Evolutionary conservation across 2,113 vertebrate genomes (phyloP).

Genomic region (Pampusana beccarii): DNA sequence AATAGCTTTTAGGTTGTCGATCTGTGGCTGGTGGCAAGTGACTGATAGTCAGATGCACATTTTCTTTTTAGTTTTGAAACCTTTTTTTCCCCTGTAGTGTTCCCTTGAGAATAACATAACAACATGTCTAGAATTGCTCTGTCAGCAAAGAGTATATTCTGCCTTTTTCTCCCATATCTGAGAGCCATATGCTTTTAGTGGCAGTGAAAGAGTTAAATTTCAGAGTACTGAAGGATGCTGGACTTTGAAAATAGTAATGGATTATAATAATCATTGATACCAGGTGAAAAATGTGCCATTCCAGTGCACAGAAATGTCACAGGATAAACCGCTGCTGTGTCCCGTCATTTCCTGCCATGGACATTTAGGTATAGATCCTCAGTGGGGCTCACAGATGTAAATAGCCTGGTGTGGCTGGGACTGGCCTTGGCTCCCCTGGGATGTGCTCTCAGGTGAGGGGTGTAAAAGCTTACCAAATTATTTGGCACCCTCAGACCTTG

Average conservation of each 20-base stretch:
- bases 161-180: background rate
- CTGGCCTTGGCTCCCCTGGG: background rate
- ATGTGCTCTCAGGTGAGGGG: background rate
- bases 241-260: background rate
- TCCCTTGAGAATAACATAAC: background rate
- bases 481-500: background rate
- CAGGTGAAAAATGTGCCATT: background rate
- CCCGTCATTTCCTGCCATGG: constrained; percentile 2
- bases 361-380: background rate
- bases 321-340: background rate
- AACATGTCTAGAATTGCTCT: background rate
- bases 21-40: background rate
- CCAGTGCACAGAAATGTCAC: background rate
- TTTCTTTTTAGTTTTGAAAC: background rate
- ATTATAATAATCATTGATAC: background rate
- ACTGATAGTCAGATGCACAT: background rate
- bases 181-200: background rate
- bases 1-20: background rate
- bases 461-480: background rate
- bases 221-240: background rate
- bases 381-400: background rate
- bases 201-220: constrained; percentile 21
- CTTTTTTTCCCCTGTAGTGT: background rate
- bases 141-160: background rate
- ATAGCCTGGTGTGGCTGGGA: background rate